Evolutionary conservation across 2,113 vertebrate species (phyloP).

Genomic region (Mystacornis crossleyi): DNA sequence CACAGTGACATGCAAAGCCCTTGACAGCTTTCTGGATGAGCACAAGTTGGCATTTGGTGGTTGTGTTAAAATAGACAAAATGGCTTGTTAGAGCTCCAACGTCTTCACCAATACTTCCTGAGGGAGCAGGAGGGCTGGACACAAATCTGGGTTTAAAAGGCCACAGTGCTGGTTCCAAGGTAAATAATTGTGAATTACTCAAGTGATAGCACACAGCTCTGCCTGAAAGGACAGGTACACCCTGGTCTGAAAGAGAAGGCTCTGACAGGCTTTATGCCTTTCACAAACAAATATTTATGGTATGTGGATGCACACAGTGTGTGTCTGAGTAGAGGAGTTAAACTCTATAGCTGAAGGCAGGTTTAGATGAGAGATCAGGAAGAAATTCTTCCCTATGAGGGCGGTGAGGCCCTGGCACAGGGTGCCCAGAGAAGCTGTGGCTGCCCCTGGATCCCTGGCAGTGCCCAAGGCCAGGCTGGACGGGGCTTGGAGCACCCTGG

Average conservation of each 20-base stretch:
- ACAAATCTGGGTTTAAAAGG: background rate
- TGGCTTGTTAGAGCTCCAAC: background rate
- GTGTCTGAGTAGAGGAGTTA: background rate
- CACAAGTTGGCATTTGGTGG: background rate
- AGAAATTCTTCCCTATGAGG: background rate
- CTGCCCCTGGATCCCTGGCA: background rate
- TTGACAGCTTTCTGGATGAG: background rate
- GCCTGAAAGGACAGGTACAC: background rate
- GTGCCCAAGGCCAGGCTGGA: background rate
- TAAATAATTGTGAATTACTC: background rate
- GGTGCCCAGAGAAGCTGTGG: background rate
- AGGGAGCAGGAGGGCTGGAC: background rate
- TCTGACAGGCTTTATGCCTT: background rate
- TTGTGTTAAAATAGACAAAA: background rate
- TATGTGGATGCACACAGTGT: too few relatives aligned
- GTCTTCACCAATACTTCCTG: background rate
- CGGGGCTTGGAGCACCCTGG: rapidly evolving
- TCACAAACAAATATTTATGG: background rate
- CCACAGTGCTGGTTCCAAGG: background rate
- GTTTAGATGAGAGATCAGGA: background rate
- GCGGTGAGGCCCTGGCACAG: rapidly evolving
- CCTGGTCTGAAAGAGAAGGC: background rate
- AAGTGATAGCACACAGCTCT: background rate
- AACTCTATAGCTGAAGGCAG: background rate
- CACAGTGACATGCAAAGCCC: background rate